phyloP scores from a whole-genome alignment of 2,888 invertebrate species.

The Nomada goodeniana region DNA sequence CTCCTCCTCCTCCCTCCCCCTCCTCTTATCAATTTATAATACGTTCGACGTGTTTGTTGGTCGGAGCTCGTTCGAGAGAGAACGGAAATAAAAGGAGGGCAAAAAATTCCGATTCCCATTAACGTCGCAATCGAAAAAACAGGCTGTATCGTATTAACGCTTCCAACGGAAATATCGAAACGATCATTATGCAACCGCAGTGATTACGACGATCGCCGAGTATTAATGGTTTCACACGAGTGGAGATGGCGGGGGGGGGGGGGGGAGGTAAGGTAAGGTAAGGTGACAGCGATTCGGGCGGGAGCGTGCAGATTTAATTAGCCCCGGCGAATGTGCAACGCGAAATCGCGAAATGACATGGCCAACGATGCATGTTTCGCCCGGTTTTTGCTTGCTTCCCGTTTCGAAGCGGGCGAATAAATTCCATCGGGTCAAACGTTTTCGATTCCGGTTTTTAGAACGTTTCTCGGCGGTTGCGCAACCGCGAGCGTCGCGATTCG shows the following conservation, averaged over 20 bases:
- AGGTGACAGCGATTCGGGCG: slow-evolving; percentile 12
- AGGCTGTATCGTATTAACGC: background rate
- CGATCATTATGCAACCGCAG: slow-evolving; percentile 16
- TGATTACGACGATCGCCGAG: slow-evolving; percentile 29
- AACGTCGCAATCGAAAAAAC: background rate
- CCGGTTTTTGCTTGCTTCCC: no score
- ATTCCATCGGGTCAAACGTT: background rate
- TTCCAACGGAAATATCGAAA: slow-evolving; percentile 21
- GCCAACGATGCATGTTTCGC: background rate
- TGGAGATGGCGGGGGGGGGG: background rate
- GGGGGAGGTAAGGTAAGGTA: no score
- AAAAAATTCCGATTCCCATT: background rate
- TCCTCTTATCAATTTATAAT: background rate
- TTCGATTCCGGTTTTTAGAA: background rate
- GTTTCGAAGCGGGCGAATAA: background rate
- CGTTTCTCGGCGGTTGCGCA: background rate
- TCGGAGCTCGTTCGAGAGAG: no score
- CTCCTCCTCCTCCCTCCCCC: no score
- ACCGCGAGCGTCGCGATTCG: background rate
- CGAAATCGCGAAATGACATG: background rate
- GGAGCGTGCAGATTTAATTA: background rate
- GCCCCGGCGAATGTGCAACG: background rate
- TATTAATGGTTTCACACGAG: slow-evolving; percentile 10
- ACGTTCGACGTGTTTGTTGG: no score
- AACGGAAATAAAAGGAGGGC: background rate